Conservation (phyloP, 2,888 invertebrate species). For the Galerucella calmariensis region DNA sequence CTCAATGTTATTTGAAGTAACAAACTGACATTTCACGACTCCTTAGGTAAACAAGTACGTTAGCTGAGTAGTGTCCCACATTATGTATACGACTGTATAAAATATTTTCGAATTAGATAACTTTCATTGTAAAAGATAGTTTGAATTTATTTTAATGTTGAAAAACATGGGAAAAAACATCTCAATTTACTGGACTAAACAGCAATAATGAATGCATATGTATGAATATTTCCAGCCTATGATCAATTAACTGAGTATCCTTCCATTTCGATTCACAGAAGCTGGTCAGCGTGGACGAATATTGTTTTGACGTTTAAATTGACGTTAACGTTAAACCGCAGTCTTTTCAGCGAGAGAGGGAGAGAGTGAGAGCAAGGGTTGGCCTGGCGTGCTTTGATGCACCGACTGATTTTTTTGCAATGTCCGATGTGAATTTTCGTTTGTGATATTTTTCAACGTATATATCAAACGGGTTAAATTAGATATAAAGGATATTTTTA, state of each 20-base stretch:
- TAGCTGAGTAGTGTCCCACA: background rate
- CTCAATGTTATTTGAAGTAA: background rate
- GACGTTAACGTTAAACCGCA: conserved; percentile 8
- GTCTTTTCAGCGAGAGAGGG: background rate
- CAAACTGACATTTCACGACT: background rate
- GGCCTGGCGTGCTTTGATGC: background rate
- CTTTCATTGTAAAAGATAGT: background rate
- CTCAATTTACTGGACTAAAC: too few species aligned
- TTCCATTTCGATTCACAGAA: conserved; percentile 6
- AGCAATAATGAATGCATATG: background rate
- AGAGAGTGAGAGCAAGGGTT: background rate
- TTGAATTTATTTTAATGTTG: too few species aligned
- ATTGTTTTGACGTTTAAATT: conserved; percentile 10
- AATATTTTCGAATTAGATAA: too few species aligned
- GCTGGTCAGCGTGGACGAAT: background rate
- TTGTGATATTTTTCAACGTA: too few species aligned
- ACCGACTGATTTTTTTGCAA: too few species aligned
- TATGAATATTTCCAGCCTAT: background rate
- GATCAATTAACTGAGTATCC: conserved; percentile 1
- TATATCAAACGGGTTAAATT: background rate
- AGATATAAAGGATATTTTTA: background rate
- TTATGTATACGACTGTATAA: background rate
- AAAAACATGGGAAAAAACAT: too few species aligned
- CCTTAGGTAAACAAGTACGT: background rate
- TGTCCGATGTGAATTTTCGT: too few species aligned